Base-by-base conservation (phyloP, 1,140 invertebrate genomes). In the Atta colombica region DNA sequence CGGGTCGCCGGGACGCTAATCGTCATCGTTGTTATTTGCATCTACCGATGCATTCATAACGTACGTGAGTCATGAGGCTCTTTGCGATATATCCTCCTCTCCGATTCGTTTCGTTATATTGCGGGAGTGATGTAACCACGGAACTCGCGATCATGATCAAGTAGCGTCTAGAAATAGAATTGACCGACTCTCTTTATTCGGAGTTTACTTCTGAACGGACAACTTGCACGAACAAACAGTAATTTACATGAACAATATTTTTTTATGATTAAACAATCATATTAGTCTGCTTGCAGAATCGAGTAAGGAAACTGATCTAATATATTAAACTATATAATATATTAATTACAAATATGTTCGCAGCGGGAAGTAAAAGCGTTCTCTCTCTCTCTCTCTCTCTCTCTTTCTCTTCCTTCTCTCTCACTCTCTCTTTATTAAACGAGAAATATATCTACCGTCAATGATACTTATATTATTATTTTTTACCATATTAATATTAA, bases 11-110 rank as follows among this genome's bases (percentile, higher is more conserved):
- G 88, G 86, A 92, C 91, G 91, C 89, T 87, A 92, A 92, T 92
- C 91, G 91, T 92, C 91, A 86, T 92, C 88, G 81, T 89, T 86
- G 89, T 90, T 91, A 92, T 92, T 92, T 92, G 89, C 91, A 92
- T 92, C 90, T 93, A 88, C 89, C 85, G 86, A 92, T 92, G 80
- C 88, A 31, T 55, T 60, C 77, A 51, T 69, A 81, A 75, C 39
- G 63, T 68, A 63, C 58, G 68, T 53, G 10, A 45, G 39, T 10
- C 14, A 18, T 21, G 72, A 58, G 39, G 60, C 51, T 53, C 63
- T 55, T 28, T 55, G 71, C 55, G 35, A 58, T 35, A 35, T 49
- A 28, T 58, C 25, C 51, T 39, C 68, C 45, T 31, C 77, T 60
- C 49, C 66, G 78, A 28, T 31, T 74, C 39, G 53, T 21, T 21